Percentiles rank a stretch among this genome's conserved stretches.
Conservation (phyloP, 1,140 invertebrate genomes). For the Akabosia matsudoensis region DNA sequence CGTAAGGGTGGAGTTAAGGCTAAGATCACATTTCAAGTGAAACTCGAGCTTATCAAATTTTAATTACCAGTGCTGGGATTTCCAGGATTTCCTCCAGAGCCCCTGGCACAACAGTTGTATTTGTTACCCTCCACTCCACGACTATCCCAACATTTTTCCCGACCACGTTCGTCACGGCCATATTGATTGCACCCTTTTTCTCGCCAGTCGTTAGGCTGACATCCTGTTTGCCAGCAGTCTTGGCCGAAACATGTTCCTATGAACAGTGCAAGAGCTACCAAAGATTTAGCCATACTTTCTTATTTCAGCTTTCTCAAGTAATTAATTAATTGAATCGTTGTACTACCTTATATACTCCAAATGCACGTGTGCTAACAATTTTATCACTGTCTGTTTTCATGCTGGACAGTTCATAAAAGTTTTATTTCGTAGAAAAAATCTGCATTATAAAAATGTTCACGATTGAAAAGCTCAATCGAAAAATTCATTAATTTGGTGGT, state of each 20-base stretch:
- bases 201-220: constrained; percentile 28
- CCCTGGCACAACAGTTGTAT: constrained; percentile 20
- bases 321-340: too few species aligned
- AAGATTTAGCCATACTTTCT: too few species aligned
- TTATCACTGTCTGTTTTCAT: too few species aligned
- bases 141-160: not conserved
- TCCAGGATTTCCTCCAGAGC: not conserved
- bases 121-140: not conserved
- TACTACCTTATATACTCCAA: too few species aligned
- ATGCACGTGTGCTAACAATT: too few species aligned
- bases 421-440: too few species aligned
- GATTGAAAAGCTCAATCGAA: too few species aligned
- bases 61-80: not conserved
- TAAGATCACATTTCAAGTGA: not conserved
- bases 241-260: not conserved
- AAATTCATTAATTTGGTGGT: too few species aligned
- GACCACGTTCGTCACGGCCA: not conserved
- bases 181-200: constrained; percentile 28
- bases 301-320: too few species aligned
- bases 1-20: not conserved
- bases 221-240: constrained; percentile 32
- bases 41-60: not conserved
- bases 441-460: too few species aligned
- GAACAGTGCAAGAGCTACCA: too few species aligned
- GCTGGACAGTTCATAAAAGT: too few species aligned